Conservation (phyloP, 2,113 vertebrate genomes). For the Natator depressus region DNA sequence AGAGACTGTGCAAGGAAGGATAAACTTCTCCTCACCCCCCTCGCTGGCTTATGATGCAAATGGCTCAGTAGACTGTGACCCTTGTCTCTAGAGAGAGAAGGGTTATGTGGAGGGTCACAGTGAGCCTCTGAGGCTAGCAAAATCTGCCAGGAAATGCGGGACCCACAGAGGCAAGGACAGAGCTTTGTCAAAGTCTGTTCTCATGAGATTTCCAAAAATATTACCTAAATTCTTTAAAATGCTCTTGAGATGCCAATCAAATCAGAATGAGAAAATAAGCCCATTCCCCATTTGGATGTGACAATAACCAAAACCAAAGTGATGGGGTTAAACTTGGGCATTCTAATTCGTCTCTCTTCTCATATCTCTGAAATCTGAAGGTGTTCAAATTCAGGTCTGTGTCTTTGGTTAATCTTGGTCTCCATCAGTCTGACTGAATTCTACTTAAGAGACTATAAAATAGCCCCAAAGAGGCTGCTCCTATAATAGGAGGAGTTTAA, state of each 20-base stretch:
- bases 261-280: background rate
- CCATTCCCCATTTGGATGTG: background rate
- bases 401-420: background rate
- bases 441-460: background rate
- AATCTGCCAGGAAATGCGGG: no score
- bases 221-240: background rate
- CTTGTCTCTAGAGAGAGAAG: no score
- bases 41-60: no score
- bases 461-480: background rate
- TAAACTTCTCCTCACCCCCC: no score
- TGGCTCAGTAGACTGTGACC: no score
- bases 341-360: background rate
- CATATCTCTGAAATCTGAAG: background rate
- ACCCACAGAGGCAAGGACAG: no score
- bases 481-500: background rate
- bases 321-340: background rate
- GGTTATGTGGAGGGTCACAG: no score
- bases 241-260: background rate
- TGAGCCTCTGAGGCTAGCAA: no score
- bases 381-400: background rate
- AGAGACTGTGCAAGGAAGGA: no score
- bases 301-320: background rate
- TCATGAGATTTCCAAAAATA: background rate
- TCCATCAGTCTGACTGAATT: background rate
- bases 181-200: background rate